Base-by-base conservation (phyloP, 2,113 vertebrate genomes). In the Neofelis nebulosa region DNA sequence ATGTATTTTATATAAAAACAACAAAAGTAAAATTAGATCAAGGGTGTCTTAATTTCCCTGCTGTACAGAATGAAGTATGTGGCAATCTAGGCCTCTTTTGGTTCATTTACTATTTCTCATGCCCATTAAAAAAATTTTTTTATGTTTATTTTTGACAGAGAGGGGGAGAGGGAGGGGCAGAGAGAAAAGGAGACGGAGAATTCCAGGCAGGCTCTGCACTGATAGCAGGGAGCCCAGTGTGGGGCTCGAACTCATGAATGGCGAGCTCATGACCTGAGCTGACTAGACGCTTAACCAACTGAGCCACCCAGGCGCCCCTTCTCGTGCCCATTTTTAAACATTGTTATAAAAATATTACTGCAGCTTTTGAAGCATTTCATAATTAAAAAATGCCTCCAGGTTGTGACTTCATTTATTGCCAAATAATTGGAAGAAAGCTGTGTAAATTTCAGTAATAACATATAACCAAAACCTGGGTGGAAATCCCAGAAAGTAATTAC, bases 381-480 rank as follows among this genome's bases (percentile, higher is more conserved):
- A 85, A 91, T 96, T 6, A 11, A 90, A 95, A 95, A 82, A 82
- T 82, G 21, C 41, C 74, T 69, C 66, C 14, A 66, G 36, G 33
- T 96, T 96, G 33, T 93, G n/a, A 91, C 74, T 52, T 91, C 36
- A 41, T 83, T 89, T 61, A 90, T 69, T 87, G 15, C 38, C 86
- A 93, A 65, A 86, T 87, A 97, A 92, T 94, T 91, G 66, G 76
- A 94, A 97, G 79, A 87, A 81, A 31, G 25, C 48, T 78, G 25
- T 95, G 41, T 87, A 73, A 19, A 33, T 87, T 95, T 96, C 52
- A 94, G 23, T 66, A 89, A 68, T 86, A 78, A 52, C 12, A 5
- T 81, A 80, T 57, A 82, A 84, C 33, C 81, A 74, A 79, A 90
- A 76, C 57, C 33, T 81, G 38, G 29, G 78, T 86, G 48, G 94